A percentile compares a stretch with the other conserved stretches of the same genome.
phyloP scores from a whole-genome alignment of 2,797 vertebrate genomes.

The Falco biarmicus region DNA sequence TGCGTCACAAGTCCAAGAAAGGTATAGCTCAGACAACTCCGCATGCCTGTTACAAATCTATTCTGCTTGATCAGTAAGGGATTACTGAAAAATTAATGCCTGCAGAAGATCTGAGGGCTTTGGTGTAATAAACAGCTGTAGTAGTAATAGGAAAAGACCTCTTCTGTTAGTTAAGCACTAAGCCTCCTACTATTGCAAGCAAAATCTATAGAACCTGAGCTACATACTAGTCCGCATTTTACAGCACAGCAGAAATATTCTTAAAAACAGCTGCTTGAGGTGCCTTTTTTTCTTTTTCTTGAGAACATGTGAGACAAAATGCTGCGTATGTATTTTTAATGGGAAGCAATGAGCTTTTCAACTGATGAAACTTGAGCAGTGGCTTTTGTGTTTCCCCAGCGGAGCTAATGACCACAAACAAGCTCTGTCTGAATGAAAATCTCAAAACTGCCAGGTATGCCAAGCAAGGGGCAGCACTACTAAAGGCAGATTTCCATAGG shows the following conservation, averaged over 20 bases:
- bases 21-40: not conserved
- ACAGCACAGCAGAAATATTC: not conserved
- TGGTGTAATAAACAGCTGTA: not conserved
- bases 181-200: not conserved
- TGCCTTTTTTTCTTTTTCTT: not conserved
- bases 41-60: constrained; percentile 44
- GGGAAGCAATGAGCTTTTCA: not conserved
- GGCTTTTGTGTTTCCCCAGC: not conserved
- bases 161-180: constrained; percentile 14
- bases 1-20: constrained; percentile 10
- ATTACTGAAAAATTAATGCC: constrained; percentile 68
- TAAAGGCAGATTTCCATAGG: not conserved
- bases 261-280: not conserved
- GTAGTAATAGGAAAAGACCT: not conserved
- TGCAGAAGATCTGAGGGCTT: constrained; percentile 6
- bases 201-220: not conserved
- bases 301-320: not conserved
- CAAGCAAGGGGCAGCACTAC: not conserved
- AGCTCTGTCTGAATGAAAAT: not conserved
- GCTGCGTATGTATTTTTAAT: not conserved
- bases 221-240: not conserved
- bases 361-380: not conserved
- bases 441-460: not conserved
- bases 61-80: constrained; percentile 56
- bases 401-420: not conserved